Conservation (phyloP, 2,797 vertebrate species). For the Natrix natrix region DNA sequence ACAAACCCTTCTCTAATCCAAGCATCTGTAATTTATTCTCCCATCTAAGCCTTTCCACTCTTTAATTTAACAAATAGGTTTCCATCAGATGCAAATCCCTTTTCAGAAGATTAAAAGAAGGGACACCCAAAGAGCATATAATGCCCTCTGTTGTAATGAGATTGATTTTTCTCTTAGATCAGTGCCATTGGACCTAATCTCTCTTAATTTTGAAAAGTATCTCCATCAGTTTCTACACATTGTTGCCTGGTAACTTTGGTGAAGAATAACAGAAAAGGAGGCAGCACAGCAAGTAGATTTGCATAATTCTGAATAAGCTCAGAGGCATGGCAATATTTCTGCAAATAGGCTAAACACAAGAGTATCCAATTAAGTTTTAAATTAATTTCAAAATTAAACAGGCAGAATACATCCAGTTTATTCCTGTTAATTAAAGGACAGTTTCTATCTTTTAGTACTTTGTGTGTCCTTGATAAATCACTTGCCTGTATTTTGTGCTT, state of each 20-base stretch:
- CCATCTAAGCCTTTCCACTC: neutral
- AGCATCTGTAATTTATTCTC: conserved; percentile 36
- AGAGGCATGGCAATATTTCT: neutral
- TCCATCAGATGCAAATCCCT: conserved; percentile 33
- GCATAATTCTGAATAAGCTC: neutral
- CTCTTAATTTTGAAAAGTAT: conserved; percentile 39
- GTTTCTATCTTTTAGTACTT: neutral
- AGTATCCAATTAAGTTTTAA: conserved; percentile 11
- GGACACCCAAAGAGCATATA: conserved; percentile 34
- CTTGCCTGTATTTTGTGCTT: neutral
- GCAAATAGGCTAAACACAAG: conserved; percentile 8
- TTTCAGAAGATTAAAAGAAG: conserved; percentile 50
- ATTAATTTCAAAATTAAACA: conserved; percentile 2
- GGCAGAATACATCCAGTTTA: neutral
- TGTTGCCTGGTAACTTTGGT: neutral
- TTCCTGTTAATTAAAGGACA: neutral
- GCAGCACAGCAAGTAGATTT: neutral
- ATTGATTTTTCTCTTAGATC: conserved; percentile 40
- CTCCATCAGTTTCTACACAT: conserved; percentile 4
- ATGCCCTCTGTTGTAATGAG: conserved; percentile 25
- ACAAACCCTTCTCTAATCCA: conserved; percentile 29
- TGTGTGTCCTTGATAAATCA: neutral
- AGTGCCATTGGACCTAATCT: conserved; percentile 25
- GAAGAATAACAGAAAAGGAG: neutral
- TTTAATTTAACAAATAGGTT: conserved; percentile 35